These are phyloP conservation scores for Auanema sp. DNA, from an alignment of 2,888 invertebrate genomes.

Conservation along the genomic window DNA sequence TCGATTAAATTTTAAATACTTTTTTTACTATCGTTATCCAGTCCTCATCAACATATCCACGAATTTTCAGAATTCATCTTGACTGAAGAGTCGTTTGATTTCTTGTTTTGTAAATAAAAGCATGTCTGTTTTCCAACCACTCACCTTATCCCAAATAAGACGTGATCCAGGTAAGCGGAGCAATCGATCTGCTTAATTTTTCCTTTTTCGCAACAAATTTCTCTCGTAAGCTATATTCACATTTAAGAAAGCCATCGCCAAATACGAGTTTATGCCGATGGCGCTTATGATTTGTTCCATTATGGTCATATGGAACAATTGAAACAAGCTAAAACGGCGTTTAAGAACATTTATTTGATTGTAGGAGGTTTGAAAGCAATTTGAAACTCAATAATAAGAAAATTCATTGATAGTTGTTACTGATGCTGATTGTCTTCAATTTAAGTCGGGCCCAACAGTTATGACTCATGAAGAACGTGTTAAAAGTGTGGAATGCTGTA, in stretches of 20 bases:
- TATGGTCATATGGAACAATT: conserved; percentile 90
- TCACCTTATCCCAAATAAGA: too few species aligned
- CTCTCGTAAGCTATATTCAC: too few species aligned
- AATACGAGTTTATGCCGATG: conserved; percentile 94
- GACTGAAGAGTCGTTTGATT: too few species aligned
- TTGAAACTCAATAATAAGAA: not conserved
- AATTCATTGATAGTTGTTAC: conserved; percentile 32
- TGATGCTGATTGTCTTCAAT: conserved; percentile 31
- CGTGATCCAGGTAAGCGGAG: too few species aligned
- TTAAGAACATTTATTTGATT: conserved; percentile 89
- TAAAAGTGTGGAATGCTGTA: conserved; percentile 24
- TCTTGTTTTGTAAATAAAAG: too few species aligned
- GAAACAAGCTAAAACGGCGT: conserved; percentile 87
- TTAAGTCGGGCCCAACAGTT: conserved; percentile 31
- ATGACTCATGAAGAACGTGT: conserved; percentile 21
- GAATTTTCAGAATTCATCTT: too few species aligned
- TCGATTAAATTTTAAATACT: too few species aligned
- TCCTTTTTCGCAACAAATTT: too few species aligned
- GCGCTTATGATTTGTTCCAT: conserved; percentile 97
- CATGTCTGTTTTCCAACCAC: too few species aligned
- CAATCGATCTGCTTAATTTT: too few species aligned
- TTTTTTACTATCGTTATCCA: too few species aligned
- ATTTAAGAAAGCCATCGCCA: conserved; percentile 70
- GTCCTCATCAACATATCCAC: too few species aligned
- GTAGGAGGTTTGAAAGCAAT: conserved; percentile 79